phyloP scores from a whole-genome alignment of 1,140 invertebrate species.

The Bombus breviceps region DNA sequence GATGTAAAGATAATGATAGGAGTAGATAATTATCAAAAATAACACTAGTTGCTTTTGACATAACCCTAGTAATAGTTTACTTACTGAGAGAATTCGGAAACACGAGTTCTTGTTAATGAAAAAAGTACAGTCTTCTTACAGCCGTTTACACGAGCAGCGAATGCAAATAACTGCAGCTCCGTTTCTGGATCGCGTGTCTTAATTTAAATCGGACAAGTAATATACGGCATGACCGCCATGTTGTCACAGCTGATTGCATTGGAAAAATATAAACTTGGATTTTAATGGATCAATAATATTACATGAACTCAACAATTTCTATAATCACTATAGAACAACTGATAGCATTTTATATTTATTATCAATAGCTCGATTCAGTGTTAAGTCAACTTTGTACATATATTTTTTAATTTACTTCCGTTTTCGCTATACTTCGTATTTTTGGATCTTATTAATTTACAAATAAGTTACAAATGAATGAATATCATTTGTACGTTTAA shows the following conservation, averaged over 20 bases:
- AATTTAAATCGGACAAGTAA: slow-evolving; percentile 62
- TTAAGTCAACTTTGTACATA: neutral
- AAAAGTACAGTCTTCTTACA: slow-evolving; percentile 18
- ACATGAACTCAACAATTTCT: slow-evolving; percentile 10
- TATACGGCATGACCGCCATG: slow-evolving; percentile 62
- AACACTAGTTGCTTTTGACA: slow-evolving; percentile 67
- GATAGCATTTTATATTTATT: neutral
- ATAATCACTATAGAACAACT: neutral
- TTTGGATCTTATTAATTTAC: neutral
- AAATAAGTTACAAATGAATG: neutral
- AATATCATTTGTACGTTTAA: neutral
- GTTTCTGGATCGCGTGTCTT: slow-evolving; percentile 50
- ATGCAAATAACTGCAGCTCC: slow-evolving; percentile 51
- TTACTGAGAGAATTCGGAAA: slow-evolving; percentile 19
- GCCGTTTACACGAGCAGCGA: slow-evolving; percentile 36
- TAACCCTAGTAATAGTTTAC: slow-evolving; percentile 51
- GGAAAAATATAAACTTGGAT: slow-evolving; percentile 46
- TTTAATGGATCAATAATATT: slow-evolving; percentile 59
- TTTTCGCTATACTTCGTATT: neutral
- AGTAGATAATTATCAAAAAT: slow-evolving; percentile 47
- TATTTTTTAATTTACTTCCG: neutral
- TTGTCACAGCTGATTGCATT: slow-evolving; percentile 68
- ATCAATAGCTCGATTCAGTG: neutral
- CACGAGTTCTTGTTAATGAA: slow-evolving; percentile 5
- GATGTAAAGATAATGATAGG: neutral